Conservation (phyloP, 2,888 invertebrate genomes). For the Drosophila gaucha region DNA sequence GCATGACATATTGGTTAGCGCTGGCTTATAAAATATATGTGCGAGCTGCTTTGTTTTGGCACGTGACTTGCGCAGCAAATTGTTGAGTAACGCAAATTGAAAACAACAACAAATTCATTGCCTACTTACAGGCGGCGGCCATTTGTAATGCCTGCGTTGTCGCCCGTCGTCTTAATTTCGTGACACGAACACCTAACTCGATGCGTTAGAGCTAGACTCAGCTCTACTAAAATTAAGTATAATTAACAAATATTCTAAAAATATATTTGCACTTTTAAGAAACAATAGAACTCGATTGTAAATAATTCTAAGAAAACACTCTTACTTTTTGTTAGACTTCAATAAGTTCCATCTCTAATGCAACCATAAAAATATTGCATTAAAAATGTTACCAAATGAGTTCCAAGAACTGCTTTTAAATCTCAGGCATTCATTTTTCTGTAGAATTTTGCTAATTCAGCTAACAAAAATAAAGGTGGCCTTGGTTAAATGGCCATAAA, state of each 20-base stretch:
- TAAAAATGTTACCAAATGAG: background rate
- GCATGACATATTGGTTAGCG: constrained; percentile 51
- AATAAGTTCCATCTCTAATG: background rate
- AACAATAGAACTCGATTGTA: no score
- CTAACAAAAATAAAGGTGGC: constrained; percentile 3
- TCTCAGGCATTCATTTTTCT: background rate
- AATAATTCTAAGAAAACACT: no score
- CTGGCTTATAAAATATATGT: constrained; percentile 31
- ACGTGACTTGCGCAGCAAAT: constrained; percentile 72
- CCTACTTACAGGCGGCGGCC: constrained; percentile 55
- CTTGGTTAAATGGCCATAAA: constrained; percentile 31
- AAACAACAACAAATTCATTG: constrained; percentile 66
- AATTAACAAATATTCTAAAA: no score
- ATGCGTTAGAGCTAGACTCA: background rate
- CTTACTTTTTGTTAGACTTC: no score
- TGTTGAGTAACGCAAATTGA: constrained; percentile 62
- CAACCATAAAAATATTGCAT: background rate
- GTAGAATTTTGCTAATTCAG: constrained; percentile 2
- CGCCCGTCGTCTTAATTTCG: constrained; percentile 8
- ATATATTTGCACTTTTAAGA: no score
- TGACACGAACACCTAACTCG: constrained; percentile 1
- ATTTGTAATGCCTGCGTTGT: constrained; percentile 29
- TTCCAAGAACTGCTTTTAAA: background rate
- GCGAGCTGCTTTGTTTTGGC: constrained; percentile 31
- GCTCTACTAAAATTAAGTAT: no score